phyloP scores from a whole-genome alignment of 2,888 invertebrate species.

The Athetis lepigone region DNA sequence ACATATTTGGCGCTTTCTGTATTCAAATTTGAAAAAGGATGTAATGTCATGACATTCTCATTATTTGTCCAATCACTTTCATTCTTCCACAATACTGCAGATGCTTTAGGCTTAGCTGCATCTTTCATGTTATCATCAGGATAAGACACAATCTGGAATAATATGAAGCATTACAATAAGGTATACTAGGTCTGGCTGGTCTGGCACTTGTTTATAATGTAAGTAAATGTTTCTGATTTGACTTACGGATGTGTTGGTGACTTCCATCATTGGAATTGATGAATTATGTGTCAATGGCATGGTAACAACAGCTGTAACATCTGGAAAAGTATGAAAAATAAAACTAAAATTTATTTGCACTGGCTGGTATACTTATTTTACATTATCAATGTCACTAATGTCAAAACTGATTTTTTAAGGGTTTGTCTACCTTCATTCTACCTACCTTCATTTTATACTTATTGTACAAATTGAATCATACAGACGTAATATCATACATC shows the following conservation, averaged over 20 bases:
- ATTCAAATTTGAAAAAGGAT: constrained; percentile 80
- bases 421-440: too few relatives aligned
- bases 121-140: constrained; percentile 86
- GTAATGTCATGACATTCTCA: constrained; percentile 83
- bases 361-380: too few relatives aligned
- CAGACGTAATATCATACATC: too few relatives aligned
- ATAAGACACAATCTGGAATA: constrained; percentile 82
- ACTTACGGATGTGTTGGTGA: constrained; percentile 87
- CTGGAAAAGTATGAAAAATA: constrained; percentile 71
- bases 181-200: too few relatives aligned
- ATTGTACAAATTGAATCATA: too few relatives aligned
- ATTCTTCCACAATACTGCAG: constrained; percentile 85
- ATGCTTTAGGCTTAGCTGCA: constrained; percentile 86
- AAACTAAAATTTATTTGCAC: constrained; percentile 14
- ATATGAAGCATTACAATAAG: neutral
- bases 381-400: constrained; percentile 7
- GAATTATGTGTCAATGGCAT: constrained; percentile 87
- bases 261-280: constrained; percentile 88
- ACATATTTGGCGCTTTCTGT: constrained; percentile 83
- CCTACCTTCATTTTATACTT: constrained; percentile 42
- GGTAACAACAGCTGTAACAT: constrained; percentile 88
- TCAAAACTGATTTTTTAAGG: too few relatives aligned
- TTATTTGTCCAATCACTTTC: constrained; percentile 83
- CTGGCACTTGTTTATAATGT: neutral
- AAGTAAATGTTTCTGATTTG: neutral